phyloP scores from a whole-genome alignment of 2,113 vertebrate genomes.

The Urocitellus parryii region DNA sequence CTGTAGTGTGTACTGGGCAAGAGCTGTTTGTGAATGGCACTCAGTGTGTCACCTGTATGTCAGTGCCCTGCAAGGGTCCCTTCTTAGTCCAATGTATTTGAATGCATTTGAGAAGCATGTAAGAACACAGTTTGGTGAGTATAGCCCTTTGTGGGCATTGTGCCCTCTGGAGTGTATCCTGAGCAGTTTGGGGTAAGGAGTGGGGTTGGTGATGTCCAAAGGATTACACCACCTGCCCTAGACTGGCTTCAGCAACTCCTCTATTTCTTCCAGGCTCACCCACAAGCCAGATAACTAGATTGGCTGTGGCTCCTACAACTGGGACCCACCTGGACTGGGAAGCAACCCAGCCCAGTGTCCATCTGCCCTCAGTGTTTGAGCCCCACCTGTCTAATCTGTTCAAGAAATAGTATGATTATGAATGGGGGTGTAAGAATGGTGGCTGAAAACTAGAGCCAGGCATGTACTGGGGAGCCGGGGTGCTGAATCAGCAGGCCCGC shows the following conservation, averaged over 20 bases:
- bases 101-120: background rate
- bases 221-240: background rate
- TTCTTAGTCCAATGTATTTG: background rate
- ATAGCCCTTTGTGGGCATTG: background rate
- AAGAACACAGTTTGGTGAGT: background rate
- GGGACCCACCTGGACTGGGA: conserved; percentile 3
- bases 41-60: background rate
- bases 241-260: background rate
- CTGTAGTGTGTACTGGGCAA: background rate
- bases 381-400: background rate
- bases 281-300: background rate
- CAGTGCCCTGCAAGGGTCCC: background rate
- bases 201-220: background rate
- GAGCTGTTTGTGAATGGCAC: background rate
- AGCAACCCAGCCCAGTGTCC: background rate
- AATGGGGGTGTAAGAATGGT: conserved; percentile 39
- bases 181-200: conserved; percentile 7
- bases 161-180: background rate
- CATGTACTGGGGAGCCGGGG: conserved; percentile 37
- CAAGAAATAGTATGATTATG: conserved; percentile 5
- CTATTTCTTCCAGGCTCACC: conserved; percentile 10
- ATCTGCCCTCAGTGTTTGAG: background rate
- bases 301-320: background rate
- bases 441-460: conserved; percentile 52
- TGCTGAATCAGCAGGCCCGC: conserved; percentile 74